Evolutionary conservation across 2,888 invertebrate genomes (phyloP).

Genomic region (Bedellia somnulentella): DNA sequence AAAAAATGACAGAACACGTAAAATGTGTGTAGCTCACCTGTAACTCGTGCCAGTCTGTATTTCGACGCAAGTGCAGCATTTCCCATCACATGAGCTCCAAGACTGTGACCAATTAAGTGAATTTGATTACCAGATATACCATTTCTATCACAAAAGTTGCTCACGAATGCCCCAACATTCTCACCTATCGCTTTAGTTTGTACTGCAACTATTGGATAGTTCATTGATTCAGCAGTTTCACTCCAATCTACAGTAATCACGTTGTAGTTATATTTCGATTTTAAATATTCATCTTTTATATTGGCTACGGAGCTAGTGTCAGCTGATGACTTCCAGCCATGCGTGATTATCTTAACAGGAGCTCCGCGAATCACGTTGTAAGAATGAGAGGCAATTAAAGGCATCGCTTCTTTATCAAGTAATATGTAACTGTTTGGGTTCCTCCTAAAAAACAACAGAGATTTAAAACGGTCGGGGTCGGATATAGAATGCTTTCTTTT

Average conservation of each 20-base stretch:
- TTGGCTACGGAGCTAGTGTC: slow-evolving; percentile 22
- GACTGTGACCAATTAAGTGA: slow-evolving; percentile 31
- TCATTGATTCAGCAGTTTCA: slow-evolving; percentile 18
- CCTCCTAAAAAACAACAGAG: slow-evolving; percentile 17
- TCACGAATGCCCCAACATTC: slow-evolving; percentile 19
- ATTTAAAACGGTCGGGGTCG: slow-evolving; percentile 2
- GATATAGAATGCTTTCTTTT: background rate
- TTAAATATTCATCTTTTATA: slow-evolving; percentile 41
- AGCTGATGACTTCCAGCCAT: slow-evolving; percentile 48
- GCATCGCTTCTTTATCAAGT: slow-evolving; percentile 15
- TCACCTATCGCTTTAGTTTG: slow-evolving; percentile 20
- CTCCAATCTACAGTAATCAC: slow-evolving; percentile 45
- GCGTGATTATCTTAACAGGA: slow-evolving; percentile 48
- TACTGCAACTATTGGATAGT: slow-evolving; percentile 25
- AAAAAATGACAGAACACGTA: too few species aligned
- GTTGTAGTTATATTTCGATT: slow-evolving; percentile 25
- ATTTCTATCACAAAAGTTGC: slow-evolving; percentile 15
- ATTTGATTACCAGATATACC: slow-evolving; percentile 19
- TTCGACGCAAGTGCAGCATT: slow-evolving; percentile 20
- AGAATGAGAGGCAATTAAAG: slow-evolving; percentile 7
- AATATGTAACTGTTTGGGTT: slow-evolving; percentile 17
- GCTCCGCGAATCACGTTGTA: slow-evolving; percentile 16
- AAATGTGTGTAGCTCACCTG: too few species aligned
- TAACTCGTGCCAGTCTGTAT: slow-evolving; percentile 17
- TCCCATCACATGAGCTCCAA: slow-evolving; percentile 35